Conservation (phyloP, 1,140 invertebrate genomes). For the Cydia fagiglandana region DNA sequence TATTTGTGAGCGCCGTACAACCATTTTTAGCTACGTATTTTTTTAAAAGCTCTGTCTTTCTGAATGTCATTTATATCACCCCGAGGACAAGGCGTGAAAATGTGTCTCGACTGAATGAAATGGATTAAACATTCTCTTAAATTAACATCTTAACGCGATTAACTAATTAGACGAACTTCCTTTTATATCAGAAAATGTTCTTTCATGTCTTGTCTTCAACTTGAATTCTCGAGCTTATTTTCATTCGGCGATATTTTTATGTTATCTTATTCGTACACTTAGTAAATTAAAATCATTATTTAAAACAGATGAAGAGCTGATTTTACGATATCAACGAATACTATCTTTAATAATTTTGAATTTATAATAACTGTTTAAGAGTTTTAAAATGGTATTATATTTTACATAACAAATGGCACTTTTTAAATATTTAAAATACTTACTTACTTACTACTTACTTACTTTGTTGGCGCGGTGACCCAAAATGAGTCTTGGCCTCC, state of each 20-base stretch:
- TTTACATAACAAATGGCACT: too few species aligned
- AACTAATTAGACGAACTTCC: slow-evolving; percentile 9
- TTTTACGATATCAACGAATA: background rate
- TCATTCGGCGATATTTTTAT: background rate
- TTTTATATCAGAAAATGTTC: slow-evolving; percentile 11
- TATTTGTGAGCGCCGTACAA: too few species aligned
- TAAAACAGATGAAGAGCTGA: background rate
- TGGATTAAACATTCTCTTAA: background rate
- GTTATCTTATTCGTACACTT: background rate
- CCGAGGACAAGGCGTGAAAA: background rate
- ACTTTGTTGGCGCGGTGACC: too few species aligned
- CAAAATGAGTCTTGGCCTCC: too few species aligned
- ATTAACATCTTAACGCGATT: slow-evolving; percentile 15
- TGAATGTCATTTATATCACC: background rate
- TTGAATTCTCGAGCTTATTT: background rate
- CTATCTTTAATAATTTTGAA: background rate
- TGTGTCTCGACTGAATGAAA: background rate
- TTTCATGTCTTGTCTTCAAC: background rate
- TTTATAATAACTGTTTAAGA: too few species aligned
- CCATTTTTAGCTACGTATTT: background rate
- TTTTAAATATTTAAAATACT: too few species aligned
- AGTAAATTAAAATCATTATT: background rate
- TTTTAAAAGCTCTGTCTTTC: background rate
- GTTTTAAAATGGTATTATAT: too few species aligned
- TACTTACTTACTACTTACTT: too few species aligned